These are phyloP conservation scores for Lepilemur ruficaudatus DNA, from an alignment of 2,797 vertebrate genomes.

Conservation along the genomic window DNA sequence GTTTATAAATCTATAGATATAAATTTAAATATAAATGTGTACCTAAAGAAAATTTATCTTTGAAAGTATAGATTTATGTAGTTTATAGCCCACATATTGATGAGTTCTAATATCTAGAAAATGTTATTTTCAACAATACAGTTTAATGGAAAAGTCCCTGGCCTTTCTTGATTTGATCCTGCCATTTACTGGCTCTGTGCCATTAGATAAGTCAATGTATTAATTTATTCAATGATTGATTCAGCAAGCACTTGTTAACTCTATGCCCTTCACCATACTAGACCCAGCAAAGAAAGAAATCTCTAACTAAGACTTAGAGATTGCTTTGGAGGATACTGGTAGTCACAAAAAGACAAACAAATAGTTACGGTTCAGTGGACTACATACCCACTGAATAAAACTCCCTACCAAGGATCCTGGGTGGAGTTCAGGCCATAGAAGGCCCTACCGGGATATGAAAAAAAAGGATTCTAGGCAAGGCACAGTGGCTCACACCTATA, in stretches of 20 bases:
- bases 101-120: not conserved
- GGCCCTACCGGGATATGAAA: not conserved
- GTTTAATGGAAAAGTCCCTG: not conserved
- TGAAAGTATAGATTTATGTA: not conserved
- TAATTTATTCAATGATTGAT: slow-evolving; percentile 23
- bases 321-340: not conserved
- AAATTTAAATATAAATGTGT: not conserved
- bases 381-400: not conserved
- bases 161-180: slow-evolving; percentile 8
- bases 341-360: not conserved
- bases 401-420: not conserved
- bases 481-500: too few relatives aligned
- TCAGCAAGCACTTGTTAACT: not conserved
- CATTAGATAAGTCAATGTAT: not conserved
- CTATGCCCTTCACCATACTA: not conserved
- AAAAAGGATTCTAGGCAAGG: not conserved
- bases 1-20: not conserved
- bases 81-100: not conserved
- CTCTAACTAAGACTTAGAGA: not conserved
- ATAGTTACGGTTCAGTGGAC: not conserved
- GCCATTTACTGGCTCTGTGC: not conserved
- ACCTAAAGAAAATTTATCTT: not conserved
- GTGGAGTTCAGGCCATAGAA: not conserved
- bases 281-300: not conserved
- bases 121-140: not conserved